Evolutionary conservation across 2,113 vertebrate genomes (phyloP).

Genomic region (Ellobius talpinus): DNA sequence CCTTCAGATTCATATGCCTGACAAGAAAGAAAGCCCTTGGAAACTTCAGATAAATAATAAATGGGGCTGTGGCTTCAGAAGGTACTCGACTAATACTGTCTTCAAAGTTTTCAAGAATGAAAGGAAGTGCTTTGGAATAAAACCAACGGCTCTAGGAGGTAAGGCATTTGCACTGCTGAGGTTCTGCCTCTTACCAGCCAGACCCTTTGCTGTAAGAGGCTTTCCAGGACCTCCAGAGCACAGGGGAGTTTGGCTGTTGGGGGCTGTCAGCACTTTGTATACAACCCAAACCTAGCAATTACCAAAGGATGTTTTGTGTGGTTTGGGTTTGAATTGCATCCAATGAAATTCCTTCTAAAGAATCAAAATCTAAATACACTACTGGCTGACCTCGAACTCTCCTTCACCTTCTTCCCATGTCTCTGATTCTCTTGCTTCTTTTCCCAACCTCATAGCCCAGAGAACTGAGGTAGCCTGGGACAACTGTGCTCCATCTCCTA

Average conservation of each 20-base stretch:
- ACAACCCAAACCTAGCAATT: neutral
- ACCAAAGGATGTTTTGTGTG: neutral
- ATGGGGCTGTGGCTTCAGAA: slow-evolving; percentile 35
- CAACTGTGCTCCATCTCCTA: neutral
- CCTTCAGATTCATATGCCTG: slow-evolving; percentile 55
- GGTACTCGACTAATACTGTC: slow-evolving; percentile 20
- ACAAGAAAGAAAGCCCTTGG: slow-evolving; percentile 56
- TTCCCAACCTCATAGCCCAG: neutral
- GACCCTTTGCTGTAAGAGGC: neutral
- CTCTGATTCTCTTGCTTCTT: neutral
- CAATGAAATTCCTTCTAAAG: neutral
- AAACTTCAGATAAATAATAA: slow-evolving; percentile 44
- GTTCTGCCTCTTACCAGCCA: neutral
- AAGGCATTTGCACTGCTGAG: neutral
- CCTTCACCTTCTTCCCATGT: neutral
- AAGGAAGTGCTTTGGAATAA: neutral
- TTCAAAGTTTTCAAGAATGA: slow-evolving; percentile 54
- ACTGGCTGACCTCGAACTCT: neutral
- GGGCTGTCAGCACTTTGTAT: neutral
- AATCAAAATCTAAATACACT: slow-evolving; percentile 9
- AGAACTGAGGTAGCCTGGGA: neutral
- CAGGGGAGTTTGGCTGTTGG: neutral
- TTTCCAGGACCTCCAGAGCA: neutral
- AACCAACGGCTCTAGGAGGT: neutral
- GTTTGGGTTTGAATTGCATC: slow-evolving; percentile 4